Evolutionary conservation across 2,113 vertebrate genomes (phyloP).

Genomic region (Labrus mixtus): DNA sequence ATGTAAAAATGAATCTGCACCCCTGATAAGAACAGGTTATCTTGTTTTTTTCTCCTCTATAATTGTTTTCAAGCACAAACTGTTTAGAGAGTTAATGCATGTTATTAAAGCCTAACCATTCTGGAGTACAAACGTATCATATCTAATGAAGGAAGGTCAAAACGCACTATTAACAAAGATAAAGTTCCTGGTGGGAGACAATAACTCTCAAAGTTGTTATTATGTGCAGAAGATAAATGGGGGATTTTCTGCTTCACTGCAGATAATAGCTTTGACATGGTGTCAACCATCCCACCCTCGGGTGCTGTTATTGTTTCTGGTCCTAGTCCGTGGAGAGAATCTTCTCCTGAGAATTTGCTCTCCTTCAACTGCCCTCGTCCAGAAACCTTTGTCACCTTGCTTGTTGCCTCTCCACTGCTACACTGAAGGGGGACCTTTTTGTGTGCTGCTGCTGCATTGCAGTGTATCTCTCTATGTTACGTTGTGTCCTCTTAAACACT

Average conservation of each 20-base stretch:
- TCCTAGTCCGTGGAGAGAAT: conserved; percentile 7
- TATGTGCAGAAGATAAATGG: not conserved
- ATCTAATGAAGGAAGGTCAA: not conserved
- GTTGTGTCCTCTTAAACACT: conserved; percentile 45
- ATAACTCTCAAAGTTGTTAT: not conserved
- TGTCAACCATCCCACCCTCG: conserved; percentile 16
- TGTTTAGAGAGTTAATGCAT: not conserved
- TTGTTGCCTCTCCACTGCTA: conserved; percentile 39
- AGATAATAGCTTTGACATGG: conserved; percentile 32
- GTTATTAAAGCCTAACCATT: not conserved
- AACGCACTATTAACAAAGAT: not conserved
- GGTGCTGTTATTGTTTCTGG: conserved; percentile 4
- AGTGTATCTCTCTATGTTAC: conserved; percentile 39
- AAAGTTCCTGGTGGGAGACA: not conserved
- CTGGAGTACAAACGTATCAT: not conserved
- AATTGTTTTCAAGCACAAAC: not conserved
- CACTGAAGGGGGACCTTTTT: conserved; percentile 39
- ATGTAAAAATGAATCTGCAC: not conserved
- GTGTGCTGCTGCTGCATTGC: conserved; percentile 67
- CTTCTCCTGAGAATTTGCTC: conserved; percentile 26
- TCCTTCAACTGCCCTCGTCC: conserved; percentile 16
- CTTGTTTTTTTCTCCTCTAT: not conserved
- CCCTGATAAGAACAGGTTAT: not conserved
- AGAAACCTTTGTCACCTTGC: conserved; percentile 49
- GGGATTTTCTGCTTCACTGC: conserved; percentile 6